Evolutionary conservation across 2,113 vertebrate genomes (phyloP).

Genomic region (Mystacornis crossleyi): DNA sequence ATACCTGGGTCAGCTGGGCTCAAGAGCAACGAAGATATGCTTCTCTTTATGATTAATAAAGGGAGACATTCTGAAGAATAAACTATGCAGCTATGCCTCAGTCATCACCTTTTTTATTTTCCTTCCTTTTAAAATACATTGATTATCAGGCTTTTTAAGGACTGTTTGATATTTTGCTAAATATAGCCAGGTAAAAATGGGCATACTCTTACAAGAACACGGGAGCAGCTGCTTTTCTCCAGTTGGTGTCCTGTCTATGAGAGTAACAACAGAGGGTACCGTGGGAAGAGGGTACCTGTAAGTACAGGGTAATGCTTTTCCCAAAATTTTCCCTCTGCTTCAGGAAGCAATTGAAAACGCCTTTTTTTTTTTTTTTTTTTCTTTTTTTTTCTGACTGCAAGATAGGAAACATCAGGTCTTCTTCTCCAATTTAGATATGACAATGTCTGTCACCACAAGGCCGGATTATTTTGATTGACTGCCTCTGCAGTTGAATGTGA

Average conservation of each 20-base stretch:
- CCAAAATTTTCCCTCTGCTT: background rate
- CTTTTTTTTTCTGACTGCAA: background rate
- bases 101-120: fast-evolving
- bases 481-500: background rate
- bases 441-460: background rate
- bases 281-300: background rate
- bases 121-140: background rate
- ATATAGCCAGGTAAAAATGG: background rate
- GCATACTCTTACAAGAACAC: background rate
- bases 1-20: background rate
- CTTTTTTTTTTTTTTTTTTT: too few species aligned
- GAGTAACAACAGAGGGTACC: background rate
- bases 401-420: background rate
- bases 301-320: background rate
- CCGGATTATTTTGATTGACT: background rate
- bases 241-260: background rate
- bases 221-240: background rate
- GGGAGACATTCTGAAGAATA: background rate
- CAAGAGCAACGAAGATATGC: background rate
- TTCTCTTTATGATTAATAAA: background rate
- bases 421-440: background rate
- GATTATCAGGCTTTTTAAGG: background rate
- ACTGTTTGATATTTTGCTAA: background rate
- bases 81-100: background rate
- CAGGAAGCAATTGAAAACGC: background rate